Conservation (phyloP, 1,140 invertebrate species). For the Trichonephila inaurata region DNA sequence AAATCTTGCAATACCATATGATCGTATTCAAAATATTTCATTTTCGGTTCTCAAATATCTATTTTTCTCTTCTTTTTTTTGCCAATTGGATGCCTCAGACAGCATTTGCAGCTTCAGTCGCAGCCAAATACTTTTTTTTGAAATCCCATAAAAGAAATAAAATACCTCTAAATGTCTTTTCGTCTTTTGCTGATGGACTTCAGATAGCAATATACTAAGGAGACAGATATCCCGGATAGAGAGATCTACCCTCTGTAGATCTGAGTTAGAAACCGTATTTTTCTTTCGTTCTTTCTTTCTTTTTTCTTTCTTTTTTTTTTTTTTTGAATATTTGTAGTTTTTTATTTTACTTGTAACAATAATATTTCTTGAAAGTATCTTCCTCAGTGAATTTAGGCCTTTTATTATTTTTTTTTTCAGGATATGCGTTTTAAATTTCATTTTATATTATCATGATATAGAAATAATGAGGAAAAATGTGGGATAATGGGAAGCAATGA, state of each 20-base stretch:
- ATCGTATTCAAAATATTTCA: neutral
- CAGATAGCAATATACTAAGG: neutral
- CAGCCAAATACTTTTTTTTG: neutral
- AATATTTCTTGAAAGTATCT: slow-evolving; percentile 49
- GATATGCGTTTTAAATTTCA: neutral
- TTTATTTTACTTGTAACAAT: slow-evolving; percentile 16
- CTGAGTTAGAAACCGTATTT: neutral
- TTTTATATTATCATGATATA: neutral
- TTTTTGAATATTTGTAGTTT: neutral
- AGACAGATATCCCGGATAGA: neutral
- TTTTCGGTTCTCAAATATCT: neutral
- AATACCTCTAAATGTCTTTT: neutral
- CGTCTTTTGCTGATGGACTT: neutral
- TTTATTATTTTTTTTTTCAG: neutral
- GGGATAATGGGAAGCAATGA: too few species aligned
- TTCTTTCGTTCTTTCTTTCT: neutral
- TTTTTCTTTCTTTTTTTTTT: neutral
- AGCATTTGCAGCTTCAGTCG: slow-evolving; percentile 54
- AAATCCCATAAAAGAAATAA: slow-evolving; percentile 55
- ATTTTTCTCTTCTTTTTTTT: neutral
- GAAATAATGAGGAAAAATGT: too few species aligned
- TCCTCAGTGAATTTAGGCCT: neutral
- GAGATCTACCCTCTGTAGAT: neutral
- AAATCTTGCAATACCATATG: too few species aligned
- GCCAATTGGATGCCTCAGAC: slow-evolving; percentile 31